A percentile compares a stretch with the other conserved stretches of the same genome.
These are phyloP conservation scores for Leptopterna dolabrata DNA, from an alignment of 2,888 invertebrate species.

Conservation along the genomic window DNA sequence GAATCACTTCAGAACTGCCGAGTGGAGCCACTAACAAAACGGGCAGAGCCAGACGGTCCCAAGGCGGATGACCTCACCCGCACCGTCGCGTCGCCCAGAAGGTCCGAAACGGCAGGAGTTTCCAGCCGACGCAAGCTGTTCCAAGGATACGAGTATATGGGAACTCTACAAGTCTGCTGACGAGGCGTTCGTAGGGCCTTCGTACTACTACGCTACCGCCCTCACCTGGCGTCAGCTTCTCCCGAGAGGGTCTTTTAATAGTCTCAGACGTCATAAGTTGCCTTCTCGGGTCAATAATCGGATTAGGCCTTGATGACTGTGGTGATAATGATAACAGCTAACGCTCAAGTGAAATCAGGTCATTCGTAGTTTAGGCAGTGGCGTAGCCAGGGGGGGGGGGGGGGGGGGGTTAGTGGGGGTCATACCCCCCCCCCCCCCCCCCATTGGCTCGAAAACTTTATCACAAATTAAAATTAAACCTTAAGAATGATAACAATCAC, in stretches of 20 bases:
- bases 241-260: background rate
- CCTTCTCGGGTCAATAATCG: background rate
- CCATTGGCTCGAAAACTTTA: too few species aligned
- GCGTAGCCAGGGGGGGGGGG: too few species aligned
- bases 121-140: constrained; percentile 5
- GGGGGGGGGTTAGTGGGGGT: too few species aligned
- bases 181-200: background rate
- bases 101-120: background rate
- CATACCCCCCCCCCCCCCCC: too few species aligned
- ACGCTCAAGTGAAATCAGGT: too few species aligned
- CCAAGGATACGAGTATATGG: background rate
- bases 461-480: too few species aligned
- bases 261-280: background rate
- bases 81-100: background rate
- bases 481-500: too few species aligned
- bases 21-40: background rate
- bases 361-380: too few species aligned
- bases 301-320: too few species aligned
- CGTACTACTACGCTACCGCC: background rate
- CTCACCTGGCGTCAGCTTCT: background rate
- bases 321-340: too few species aligned
- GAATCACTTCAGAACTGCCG: too few species aligned
- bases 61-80: background rate
- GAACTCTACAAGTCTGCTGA: background rate
- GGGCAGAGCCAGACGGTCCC: background rate